phyloP scores from a whole-genome alignment of 2,888 invertebrate genomes.

The Caenorhabditis zanzibari region DNA sequence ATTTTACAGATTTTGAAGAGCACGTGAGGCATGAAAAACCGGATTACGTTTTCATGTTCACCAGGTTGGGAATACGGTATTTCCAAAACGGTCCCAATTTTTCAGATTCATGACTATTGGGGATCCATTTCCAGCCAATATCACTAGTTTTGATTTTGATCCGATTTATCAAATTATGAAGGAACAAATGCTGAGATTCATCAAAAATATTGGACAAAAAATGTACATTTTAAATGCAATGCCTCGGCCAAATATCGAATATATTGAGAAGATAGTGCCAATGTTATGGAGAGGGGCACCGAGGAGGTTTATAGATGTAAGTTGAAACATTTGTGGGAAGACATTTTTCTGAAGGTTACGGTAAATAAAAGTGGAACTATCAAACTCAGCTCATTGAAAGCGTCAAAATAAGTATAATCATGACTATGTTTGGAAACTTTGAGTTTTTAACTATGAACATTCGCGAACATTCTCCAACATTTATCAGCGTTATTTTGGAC shows the following conservation, averaged over 20 bases:
- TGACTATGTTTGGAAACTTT: no score
- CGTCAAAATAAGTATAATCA: no score
- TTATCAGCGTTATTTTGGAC: background rate
- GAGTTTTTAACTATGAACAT: no score
- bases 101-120: constrained; percentile 38
- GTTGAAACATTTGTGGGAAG: no score
- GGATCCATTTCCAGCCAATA: background rate
- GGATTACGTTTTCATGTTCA: constrained; percentile 33
- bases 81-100: background rate
- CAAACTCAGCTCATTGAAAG: no score
- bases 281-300: constrained; percentile 6
- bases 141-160: background rate
- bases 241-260: constrained; percentile 6
- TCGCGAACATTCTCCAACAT: no score
- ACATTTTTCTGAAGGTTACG: no score
- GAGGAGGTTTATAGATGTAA: no score
- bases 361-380: no score
- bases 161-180: constrained; percentile 35
- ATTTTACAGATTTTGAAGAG: constrained; percentile 28
- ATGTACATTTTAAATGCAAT: constrained; percentile 29
- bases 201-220: background rate
- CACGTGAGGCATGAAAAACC: constrained; percentile 14
- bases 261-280: constrained; percentile 24
- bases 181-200: constrained; percentile 12
- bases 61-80: constrained; percentile 4